phyloP scores from a whole-genome alignment of 1,140 invertebrate species.

The Teleopsis dalmanni region DNA sequence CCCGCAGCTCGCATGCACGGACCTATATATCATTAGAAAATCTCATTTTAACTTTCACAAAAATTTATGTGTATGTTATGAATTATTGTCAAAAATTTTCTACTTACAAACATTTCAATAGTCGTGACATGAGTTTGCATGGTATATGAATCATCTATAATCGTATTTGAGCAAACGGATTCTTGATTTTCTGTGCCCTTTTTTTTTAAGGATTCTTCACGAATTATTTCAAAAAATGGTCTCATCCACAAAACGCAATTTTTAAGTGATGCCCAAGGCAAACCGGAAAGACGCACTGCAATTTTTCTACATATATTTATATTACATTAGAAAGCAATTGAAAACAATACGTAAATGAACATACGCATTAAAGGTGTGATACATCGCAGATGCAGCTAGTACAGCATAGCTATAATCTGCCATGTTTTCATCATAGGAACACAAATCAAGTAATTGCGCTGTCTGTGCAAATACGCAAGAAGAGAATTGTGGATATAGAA shows the following conservation, averaged over 20 bases:
- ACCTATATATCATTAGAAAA: slow-evolving; percentile 6
- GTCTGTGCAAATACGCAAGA: slow-evolving; percentile 72
- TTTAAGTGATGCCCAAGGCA: slow-evolving; percentile 64
- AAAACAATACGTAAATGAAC: slow-evolving; percentile 30
- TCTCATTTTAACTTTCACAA: neutral
- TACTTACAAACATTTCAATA: slow-evolving; percentile 71
- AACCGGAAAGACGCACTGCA: slow-evolving; percentile 51
- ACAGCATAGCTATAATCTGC: slow-evolving; percentile 75
- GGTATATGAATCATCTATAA: slow-evolving; percentile 72
- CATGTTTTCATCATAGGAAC: slow-evolving; percentile 74
- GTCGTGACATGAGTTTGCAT: slow-evolving; percentile 82
- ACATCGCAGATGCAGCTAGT: slow-evolving; percentile 79
- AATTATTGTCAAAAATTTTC: neutral
- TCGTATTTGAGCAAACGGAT: slow-evolving; percentile 58
- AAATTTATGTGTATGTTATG: neutral
- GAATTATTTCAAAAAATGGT: slow-evolving; percentile 63
- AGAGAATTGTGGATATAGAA: slow-evolving; percentile 82
- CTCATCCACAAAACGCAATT: slow-evolving; percentile 74
- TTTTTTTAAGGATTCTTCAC: slow-evolving; percentile 51
- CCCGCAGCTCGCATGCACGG: slow-evolving; percentile 9
- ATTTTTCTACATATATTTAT: slow-evolving; percentile 29
- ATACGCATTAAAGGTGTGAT: slow-evolving; percentile 66
- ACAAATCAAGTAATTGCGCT: slow-evolving; percentile 78
- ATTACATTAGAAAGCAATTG: slow-evolving; percentile 16
- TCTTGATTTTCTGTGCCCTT: slow-evolving; percentile 53